phyloP scores from a whole-genome alignment of 2,888 invertebrate species.

The Dynastes hyllus region DNA sequence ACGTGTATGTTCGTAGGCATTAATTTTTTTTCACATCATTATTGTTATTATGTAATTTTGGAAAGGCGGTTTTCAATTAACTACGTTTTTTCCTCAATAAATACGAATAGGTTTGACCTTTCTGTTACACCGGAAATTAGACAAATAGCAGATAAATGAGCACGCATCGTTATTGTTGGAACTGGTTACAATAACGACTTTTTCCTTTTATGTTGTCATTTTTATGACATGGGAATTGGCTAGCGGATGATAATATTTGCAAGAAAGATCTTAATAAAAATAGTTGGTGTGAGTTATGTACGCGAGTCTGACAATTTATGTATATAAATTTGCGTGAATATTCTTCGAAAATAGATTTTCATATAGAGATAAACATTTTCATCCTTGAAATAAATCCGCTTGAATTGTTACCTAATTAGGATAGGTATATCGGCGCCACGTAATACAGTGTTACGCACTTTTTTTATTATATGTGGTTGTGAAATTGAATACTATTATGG shows the following conservation, averaged over 20 bases:
- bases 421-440: too few relatives aligned
- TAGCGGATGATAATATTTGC: background rate
- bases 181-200: constrained; percentile 14
- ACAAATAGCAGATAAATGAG: constrained; percentile 33
- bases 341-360: background rate
- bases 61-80: constrained; percentile 31
- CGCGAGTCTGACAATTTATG: too few relatives aligned
- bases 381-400: too few relatives aligned
- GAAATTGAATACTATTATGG: too few relatives aligned
- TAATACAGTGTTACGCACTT: too few relatives aligned
- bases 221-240: constrained; percentile 8
- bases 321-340: background rate
- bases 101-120: constrained; percentile 14
- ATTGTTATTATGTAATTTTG: constrained; percentile 41
- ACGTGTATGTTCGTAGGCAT: background rate
- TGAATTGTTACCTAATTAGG: too few relatives aligned
- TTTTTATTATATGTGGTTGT: too few relatives aligned
- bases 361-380: too few relatives aligned
- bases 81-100: background rate
- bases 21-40: constrained; percentile 27
- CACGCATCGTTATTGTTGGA: constrained; percentile 18
- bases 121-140: constrained; percentile 31
- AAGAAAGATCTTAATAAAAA: background rate
- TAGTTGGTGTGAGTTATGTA: too few relatives aligned
- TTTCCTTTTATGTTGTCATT: constrained; percentile 8